phyloP scores from a whole-genome alignment of 2,797 vertebrate genomes.

The Danio kyathit region DNA sequence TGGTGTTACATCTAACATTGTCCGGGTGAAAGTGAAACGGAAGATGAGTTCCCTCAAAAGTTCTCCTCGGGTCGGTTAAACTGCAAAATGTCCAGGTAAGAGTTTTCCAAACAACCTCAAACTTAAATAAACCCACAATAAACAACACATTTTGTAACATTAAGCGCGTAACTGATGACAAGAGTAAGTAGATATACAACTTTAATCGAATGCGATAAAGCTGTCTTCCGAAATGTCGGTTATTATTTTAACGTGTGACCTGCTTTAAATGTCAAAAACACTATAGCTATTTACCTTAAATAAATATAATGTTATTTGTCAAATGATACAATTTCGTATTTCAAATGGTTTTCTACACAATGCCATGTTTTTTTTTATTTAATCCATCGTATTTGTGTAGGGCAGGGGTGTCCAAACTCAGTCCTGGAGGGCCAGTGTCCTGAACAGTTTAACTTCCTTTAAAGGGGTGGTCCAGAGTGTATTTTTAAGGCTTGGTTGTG shows the following conservation, averaged over 20 bases:
- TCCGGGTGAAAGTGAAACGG: background rate
- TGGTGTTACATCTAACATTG: background rate
- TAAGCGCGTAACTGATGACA: background rate
- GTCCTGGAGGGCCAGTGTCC: no score
- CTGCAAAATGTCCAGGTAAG: background rate
- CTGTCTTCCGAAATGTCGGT: background rate
- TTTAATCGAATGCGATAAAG: background rate
- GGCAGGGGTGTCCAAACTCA: no score
- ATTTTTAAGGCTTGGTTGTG: no score
- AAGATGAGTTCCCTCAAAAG: slow-evolving; percentile 26
- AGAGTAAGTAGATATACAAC: background rate
- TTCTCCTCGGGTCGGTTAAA: background rate
- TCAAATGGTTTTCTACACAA: no score
- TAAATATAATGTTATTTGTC: no score
- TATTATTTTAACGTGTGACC: background rate
- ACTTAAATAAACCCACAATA: background rate
- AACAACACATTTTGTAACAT: background rate
- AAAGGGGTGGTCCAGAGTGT: no score
- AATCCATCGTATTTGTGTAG: no score
- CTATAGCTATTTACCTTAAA: no score
- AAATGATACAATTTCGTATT: no score
- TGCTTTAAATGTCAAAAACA: no score
- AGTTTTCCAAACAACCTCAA: background rate
- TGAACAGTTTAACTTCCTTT: no score
- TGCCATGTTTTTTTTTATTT: no score